Conservation (phyloP, 2,113 vertebrate genomes). For the Scolopax mira region DNA sequence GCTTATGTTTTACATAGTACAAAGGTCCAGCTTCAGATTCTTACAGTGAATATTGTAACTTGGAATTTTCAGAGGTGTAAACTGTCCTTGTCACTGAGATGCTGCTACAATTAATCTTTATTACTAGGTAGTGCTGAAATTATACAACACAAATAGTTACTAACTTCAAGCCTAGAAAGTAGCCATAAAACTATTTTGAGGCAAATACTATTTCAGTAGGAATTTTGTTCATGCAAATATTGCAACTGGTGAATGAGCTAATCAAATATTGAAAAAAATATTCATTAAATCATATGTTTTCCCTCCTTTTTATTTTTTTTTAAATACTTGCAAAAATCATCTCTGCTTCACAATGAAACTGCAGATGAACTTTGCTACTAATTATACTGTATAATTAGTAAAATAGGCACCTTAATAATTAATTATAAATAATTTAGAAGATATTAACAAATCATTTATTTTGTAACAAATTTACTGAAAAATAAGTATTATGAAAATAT, state of each 20-base stretch:
- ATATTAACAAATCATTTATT: neutral
- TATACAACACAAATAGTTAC: neutral
- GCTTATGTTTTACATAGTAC: neutral
- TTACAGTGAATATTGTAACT: neutral
- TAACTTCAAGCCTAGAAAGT: neutral
- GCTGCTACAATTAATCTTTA: neutral
- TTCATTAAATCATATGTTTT: neutral
- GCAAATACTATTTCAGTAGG: neutral
- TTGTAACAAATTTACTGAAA: neutral
- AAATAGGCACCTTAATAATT: neutral
- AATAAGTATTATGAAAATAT: neutral
- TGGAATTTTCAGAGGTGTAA: neutral
- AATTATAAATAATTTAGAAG: neutral
- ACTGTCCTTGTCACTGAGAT: neutral
- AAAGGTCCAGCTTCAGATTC: neutral
- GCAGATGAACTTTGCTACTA: neutral
- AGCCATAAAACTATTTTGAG: neutral
- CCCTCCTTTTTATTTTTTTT: neutral
- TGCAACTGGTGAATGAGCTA: neutral
- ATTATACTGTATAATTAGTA: neutral
- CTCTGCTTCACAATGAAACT: neutral
- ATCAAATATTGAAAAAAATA: neutral
- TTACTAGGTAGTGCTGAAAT: neutral
- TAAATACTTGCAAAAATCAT: neutral
- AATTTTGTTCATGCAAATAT: neutral